Conservation (phyloP, 2,797 vertebrate genomes). For the Anguilla pacifica region DNA sequence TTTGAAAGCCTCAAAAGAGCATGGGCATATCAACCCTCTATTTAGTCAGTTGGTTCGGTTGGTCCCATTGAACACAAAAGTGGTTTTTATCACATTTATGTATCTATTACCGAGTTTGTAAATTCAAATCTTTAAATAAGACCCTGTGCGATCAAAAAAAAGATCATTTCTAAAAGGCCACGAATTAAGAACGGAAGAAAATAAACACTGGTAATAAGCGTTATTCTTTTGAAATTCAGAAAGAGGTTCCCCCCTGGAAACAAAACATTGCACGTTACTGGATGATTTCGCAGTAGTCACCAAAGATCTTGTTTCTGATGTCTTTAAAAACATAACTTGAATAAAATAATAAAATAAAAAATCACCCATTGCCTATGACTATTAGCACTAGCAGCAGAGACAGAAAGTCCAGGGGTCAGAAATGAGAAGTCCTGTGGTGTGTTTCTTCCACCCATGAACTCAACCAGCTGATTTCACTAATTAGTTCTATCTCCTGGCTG, state of each 20-base stretch:
- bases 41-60: neutral
- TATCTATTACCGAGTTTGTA: neutral
- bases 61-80: neutral
- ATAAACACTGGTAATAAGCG: neutral
- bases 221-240: neutral
- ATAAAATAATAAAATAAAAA: too few species aligned
- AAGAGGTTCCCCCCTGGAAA: neutral
- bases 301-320: too few species aligned
- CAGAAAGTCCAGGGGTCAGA: neutral
- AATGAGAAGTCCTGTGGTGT: neutral
- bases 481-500: neutral
- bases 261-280: neutral
- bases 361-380: too few species aligned
- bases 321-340: too few species aligned
- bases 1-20: neutral
- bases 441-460: neutral
- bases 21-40: neutral
- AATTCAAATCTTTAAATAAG: neutral
- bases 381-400: neutral
- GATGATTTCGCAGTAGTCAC: too few species aligned
- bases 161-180: neutral
- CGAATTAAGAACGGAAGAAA: neutral
- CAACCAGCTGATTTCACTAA: neutral
- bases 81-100: neutral
- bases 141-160: too few species aligned